phyloP scores from a whole-genome alignment of 1,140 invertebrate species.

The Melitaea cinxia region DNA sequence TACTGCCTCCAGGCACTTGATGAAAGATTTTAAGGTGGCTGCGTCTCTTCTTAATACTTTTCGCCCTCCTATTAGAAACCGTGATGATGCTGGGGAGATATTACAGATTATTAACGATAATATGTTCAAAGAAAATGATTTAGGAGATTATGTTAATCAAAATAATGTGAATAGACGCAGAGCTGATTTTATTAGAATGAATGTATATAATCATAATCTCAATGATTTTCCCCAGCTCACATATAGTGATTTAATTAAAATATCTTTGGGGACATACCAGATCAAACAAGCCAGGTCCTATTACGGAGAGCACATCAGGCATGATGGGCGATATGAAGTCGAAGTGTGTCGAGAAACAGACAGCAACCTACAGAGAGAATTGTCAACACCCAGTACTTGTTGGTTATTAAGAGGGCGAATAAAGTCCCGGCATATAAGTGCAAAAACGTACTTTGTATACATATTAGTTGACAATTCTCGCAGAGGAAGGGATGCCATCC shows the following conservation, averaged over 20 bases:
- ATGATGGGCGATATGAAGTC: conserved; percentile 4
- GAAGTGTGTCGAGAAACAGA: conserved; percentile 5
- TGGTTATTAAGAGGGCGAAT: conserved; percentile 9
- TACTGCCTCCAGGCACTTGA: conserved; percentile 35
- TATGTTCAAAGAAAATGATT: conserved; percentile 4
- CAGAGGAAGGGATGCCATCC: conserved; percentile 4
- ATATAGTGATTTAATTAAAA: conserved; percentile 21
- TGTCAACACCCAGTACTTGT: conserved; percentile 1
- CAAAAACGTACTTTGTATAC: conserved; percentile 18
- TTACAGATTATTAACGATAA: not conserved
- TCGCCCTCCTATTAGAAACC: conserved; percentile 23
- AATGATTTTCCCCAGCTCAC: conserved; percentile 19
- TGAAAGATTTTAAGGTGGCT: conserved; percentile 35
- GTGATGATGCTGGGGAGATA: conserved; percentile 17
- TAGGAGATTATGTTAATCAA: not conserved
- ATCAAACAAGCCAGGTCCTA: conserved; percentile 27
- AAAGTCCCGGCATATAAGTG: conserved; percentile 12
- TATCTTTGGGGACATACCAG: conserved; percentile 25
- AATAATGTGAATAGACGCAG: conserved; percentile 22
- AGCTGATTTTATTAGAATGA: conserved; percentile 15
- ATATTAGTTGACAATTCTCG: conserved; percentile 3
- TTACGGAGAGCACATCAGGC: conserved; percentile 25
- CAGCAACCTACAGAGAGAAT: not conserved
- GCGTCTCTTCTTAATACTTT: conserved; percentile 3
- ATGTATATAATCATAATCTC: conserved; percentile 14